Percentiles rank a stretch among this genome's conserved stretches.
These are phyloP conservation scores for Calonectris borealis DNA, from an alignment of 2,113 vertebrate genomes.

Conservation along the genomic window DNA sequence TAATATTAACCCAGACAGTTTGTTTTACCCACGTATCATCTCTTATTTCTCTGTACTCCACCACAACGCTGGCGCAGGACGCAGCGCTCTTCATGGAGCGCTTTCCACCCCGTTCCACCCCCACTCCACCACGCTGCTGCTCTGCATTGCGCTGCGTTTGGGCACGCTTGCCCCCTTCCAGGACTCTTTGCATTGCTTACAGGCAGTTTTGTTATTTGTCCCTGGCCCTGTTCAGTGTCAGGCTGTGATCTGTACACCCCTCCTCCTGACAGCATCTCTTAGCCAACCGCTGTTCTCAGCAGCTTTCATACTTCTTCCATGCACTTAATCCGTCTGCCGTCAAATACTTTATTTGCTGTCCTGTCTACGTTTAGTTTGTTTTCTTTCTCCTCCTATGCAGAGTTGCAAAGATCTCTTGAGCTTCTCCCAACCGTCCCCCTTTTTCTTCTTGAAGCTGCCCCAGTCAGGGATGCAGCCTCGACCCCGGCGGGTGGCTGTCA, in stretches of 20 bases:
- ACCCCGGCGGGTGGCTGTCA: not conserved
- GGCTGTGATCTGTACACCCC: not conserved
- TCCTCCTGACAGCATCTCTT: not conserved
- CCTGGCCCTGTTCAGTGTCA: fast-evolving
- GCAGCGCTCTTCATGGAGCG: not conserved
- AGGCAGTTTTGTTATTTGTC: not conserved
- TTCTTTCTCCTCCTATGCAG: not conserved
- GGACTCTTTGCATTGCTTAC: not conserved
- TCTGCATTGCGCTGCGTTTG: fast-evolving
- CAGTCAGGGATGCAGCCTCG: not conserved
- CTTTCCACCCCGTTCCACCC: too few relatives aligned
- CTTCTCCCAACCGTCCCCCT: not conserved
- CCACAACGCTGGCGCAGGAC: fast-evolving
- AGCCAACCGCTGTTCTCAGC: not conserved
- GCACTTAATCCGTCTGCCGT: not conserved
- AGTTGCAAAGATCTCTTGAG: not conserved
- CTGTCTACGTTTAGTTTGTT: not conserved
- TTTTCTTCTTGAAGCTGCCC: not conserved
- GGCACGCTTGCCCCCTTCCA: too few relatives aligned
- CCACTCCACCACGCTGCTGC: not conserved
- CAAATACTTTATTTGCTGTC: not conserved
- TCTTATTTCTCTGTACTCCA: not conserved
- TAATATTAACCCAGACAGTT: not conserved
- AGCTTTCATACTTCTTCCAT: not conserved
- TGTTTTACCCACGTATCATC: too few relatives aligned